Base-by-base conservation (phyloP, 2,888 invertebrate species). In the Cephus spinipes region DNA sequence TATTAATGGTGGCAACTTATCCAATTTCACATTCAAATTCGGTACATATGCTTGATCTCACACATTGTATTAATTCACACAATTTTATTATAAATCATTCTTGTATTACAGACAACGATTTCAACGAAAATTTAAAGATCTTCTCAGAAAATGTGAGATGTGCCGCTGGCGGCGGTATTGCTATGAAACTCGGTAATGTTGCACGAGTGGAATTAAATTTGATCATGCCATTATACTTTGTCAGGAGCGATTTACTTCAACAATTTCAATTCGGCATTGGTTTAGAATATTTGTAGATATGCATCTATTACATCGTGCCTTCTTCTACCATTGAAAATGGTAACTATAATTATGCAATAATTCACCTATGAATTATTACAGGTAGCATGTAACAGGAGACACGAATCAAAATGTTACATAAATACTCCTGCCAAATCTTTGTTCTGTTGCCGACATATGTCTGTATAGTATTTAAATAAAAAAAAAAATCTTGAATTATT, bases 181-280 rank as follows among this genome's bases (percentile, higher is more conserved):
- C 96, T 23, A 93, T 98, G 88, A 94, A 96, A 82, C 92, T 99
- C 79, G 98, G 95, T 83, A 94, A 96, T 83, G 93, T 95, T 81
- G 98, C 98, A n/a, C 94, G 98, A 79, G 93, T 99, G 77, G 99
- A 99, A 93, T 94, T 99, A 77, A 99, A 99, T 93, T 98, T 99
- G 92, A 96, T 97, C 91, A 92, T 96, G 88, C 99, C 99, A 71
- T 87, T 96, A 77, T 92, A 93, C 74, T 94, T 94, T 81, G 93
- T 94, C 83, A 92, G 93, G 80, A 94, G 93, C 23, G 98, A 98
- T 92, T 92, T 93, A 77, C 92, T 94, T 76, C 94, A 94, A 81
- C 97, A 97, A 73, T 93, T 97, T 85, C 97, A 97, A 92, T 95
- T 97, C 89, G 98, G 97, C 68, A 94, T 97, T 84, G 97, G 97